Base-by-base conservation (phyloP, 2,113 vertebrate species). In the Xenus cinereus region DNA sequence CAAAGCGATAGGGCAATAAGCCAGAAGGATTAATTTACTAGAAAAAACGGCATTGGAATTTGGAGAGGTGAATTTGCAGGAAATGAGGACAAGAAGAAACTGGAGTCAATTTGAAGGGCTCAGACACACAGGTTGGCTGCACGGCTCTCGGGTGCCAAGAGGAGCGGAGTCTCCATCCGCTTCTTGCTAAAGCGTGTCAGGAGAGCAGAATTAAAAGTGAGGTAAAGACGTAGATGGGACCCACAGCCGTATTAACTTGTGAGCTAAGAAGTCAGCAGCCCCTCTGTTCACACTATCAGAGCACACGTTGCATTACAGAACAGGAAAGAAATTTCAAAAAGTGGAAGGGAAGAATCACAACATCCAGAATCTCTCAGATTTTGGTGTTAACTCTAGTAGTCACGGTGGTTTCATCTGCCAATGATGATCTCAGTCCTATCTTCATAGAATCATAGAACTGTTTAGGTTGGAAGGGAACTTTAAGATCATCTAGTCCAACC, bases 231-330 rank as follows among this genome's bases (percentile, higher is more conserved):
- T 13, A 59, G 45, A 9, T 45, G 27, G 53, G 59, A 84, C 14
- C 17, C 62, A 82, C 51, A 53, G 23, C 37, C 20, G 5, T 3
- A 8, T 17, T 10, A 35, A 32, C 22, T 9, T 2, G 7, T 4
- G 35, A 79, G 35, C 35, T 51, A 28, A 50, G 33, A 23, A 27
- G 14, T 26, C 53, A 68, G 11, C 53, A 67, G 0, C 39, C 48
- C 32, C n/a, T 80, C 59, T 20, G 4, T 18, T 27, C 1, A 0
- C 21, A 4, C 20, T 5, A 1, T 3, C 43, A 16, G 35, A 28
- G 32, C 0, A 0, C 24, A 8, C 0, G 0, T 3, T 15, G 5
- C 14, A 7, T 9, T 4, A 22, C 1, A 2, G 33, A 77, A 26
- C 4, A 12, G 56, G 27, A 69, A n/a, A 45, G 48, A 37, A 77